A percentile compares a stretch with the other conserved stretches of the same genome.
These are phyloP conservation scores for Symphodus melops DNA, from an alignment of 2,113 vertebrate species.

Conservation along the genomic window DNA sequence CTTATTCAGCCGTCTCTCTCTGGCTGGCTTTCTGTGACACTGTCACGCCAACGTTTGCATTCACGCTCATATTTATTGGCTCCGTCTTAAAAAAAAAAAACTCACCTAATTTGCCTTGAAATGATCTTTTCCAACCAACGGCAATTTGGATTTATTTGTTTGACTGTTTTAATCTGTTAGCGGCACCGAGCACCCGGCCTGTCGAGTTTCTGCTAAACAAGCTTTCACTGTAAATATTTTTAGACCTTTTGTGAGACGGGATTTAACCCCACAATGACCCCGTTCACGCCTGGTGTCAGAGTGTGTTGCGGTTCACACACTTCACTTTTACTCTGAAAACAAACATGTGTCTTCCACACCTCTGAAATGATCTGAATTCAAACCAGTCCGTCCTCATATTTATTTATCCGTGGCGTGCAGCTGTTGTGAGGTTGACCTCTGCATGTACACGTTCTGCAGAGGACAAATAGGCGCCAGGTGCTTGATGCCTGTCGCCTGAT, in stretches of 20 bases:
- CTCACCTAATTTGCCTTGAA: slow-evolving; percentile 74
- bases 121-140: background rate
- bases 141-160: background rate
- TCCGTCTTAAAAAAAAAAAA: slow-evolving; percentile 63
- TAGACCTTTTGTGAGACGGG: background rate
- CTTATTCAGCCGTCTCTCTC: background rate
- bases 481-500: too few species aligned
- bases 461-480: too few species aligned
- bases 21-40: background rate
- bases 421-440: too few species aligned
- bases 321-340: background rate
- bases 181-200: background rate
- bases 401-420: too few species aligned
- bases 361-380: too few species aligned
- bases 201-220: background rate
- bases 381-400: too few species aligned
- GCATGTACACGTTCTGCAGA: too few species aligned
- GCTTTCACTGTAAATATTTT: background rate
- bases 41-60: slow-evolving; percentile 29
- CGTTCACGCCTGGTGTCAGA: background rate
- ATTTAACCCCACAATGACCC: background rate
- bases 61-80: slow-evolving; percentile 5
- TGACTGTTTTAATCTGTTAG: background rate
- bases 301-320: background rate
- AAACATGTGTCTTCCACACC: background rate